phyloP scores from a whole-genome alignment of 2,113 vertebrate genomes.

The Indicator indicator region DNA sequence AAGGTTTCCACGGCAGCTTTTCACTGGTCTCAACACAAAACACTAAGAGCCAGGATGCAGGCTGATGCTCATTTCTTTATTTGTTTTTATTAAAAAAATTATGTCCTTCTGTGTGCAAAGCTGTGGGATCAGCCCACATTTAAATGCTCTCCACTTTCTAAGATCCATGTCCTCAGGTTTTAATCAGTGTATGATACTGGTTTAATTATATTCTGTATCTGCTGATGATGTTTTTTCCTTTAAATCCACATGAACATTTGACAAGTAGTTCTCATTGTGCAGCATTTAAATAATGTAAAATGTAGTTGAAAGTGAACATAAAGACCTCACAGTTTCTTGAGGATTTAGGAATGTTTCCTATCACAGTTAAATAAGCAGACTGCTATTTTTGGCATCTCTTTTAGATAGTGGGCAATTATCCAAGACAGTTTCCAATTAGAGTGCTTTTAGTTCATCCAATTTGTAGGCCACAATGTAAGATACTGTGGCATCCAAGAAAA shows the following conservation, averaged over 20 bases:
- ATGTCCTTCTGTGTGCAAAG: background rate
- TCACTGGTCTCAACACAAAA: background rate
- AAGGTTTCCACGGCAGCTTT: background rate
- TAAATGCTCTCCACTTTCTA: background rate
- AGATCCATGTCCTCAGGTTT: background rate
- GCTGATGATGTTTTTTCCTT: background rate
- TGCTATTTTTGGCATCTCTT: slow-evolving; percentile 16
- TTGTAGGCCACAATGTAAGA: background rate
- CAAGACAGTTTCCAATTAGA: slow-evolving; percentile 24
- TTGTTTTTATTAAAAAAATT: background rate
- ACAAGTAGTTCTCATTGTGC: background rate
- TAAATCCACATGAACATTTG: background rate
- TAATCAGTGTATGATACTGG: background rate
- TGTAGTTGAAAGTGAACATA: slow-evolving; percentile 9
- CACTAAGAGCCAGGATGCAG: background rate
- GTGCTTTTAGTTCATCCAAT: slow-evolving; percentile 25
- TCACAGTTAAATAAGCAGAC: background rate
- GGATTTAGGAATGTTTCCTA: background rate
- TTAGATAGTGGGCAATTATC: background rate
- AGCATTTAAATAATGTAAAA: background rate
- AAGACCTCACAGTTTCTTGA: slow-evolving; percentile 4
- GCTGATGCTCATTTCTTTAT: background rate
- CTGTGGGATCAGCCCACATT: background rate
- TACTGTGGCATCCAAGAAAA: background rate
- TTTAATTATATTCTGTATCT: background rate